phyloP scores from a whole-genome alignment of 2,888 invertebrate species.

The Sepioteuthis lessoniana region DNA sequence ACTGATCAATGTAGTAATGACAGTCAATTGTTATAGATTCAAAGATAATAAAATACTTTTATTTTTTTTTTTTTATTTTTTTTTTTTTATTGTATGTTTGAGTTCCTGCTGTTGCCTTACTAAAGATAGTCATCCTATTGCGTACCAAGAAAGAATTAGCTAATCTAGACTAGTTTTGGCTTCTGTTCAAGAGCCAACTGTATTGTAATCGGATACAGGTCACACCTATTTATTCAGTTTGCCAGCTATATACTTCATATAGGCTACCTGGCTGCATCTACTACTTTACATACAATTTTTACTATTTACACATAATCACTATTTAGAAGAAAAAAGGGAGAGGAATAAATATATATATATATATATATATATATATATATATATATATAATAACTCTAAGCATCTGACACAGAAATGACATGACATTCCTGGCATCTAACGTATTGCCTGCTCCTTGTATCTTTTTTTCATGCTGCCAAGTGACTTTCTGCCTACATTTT shows the following conservation, averaged over 20 bases:
- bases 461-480: not conserved
- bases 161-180: slow-evolving; percentile 9
- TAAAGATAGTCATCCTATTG: not conserved
- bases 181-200: not conserved
- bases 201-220: slow-evolving; percentile 33
- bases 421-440: not conserved
- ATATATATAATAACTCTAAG: too few relatives aligned
- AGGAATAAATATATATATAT: too few relatives aligned
- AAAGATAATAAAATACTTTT: too few relatives aligned
- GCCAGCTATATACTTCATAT: not conserved
- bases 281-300: not conserved
- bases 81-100: too few relatives aligned
- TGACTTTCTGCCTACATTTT: not conserved
- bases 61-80: too few relatives aligned
- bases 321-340: not conserved
- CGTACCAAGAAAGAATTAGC: slow-evolving; percentile 3
- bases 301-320: not conserved
- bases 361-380: too few relatives aligned
- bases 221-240: not conserved
- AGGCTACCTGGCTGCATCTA: not conserved
- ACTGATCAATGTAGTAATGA: too few relatives aligned
- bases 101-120: not conserved
- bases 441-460: not conserved
- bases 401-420: not conserved
- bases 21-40: too few relatives aligned